Evolutionary conservation across 2,113 vertebrate species (phyloP).

Genomic region (Pedetes capensis): DNA sequence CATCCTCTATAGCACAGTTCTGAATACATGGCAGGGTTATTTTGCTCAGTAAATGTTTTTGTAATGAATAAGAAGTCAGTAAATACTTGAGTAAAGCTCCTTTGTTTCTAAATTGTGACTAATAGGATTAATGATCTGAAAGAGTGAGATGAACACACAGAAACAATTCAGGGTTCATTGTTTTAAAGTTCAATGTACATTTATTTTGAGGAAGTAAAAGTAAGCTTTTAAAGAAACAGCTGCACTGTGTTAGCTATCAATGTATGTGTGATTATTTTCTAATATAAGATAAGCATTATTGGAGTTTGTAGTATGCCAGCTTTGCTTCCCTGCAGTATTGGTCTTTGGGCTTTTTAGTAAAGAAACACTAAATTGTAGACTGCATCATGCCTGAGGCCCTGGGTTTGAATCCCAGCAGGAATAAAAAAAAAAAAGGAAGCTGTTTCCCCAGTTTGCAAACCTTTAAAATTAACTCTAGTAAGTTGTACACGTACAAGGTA

Average conservation of each 20-base stretch:
- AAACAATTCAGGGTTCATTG: background rate
- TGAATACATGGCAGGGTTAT: background rate
- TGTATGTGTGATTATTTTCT: background rate
- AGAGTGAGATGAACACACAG: background rate
- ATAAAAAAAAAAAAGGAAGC: background rate
- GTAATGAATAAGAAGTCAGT: background rate
- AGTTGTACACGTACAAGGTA: background rate
- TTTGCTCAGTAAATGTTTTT: background rate
- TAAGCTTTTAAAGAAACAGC: background rate
- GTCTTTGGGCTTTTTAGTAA: background rate
- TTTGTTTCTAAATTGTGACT: conserved; percentile 16
- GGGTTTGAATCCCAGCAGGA: background rate
- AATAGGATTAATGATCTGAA: background rate
- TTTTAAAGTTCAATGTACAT: background rate
- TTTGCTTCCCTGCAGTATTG: background rate
- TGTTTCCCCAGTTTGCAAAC: background rate
- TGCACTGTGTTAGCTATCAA: background rate
- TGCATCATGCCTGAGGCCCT: background rate
- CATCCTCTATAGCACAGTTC: background rate
- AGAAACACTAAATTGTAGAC: background rate
- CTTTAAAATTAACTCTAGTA: background rate
- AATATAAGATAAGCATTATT: background rate
- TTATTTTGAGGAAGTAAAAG: background rate
- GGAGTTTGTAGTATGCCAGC: background rate
- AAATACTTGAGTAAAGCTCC: background rate